A percentile compares a stretch with the other conserved stretches of the same genome.
These are phyloP conservation scores for Pseudoatta argentina DNA, from an alignment of 1,140 invertebrate genomes.

Conservation along the genomic window DNA sequence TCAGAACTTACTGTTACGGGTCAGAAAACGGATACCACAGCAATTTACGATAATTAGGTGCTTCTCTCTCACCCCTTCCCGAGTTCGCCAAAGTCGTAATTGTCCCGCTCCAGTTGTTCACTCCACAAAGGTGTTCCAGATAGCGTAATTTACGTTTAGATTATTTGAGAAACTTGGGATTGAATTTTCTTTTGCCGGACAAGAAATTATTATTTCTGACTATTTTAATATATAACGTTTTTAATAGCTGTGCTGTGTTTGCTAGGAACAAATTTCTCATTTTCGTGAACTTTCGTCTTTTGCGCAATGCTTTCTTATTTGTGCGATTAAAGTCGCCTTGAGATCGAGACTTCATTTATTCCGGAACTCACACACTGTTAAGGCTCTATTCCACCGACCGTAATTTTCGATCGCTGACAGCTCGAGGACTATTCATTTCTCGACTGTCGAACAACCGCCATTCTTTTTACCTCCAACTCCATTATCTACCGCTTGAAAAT, in stretches of 20 bases:
- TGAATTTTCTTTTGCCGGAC: conserved; percentile 24
- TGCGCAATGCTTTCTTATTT: not conserved
- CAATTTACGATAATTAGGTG: conserved; percentile 60
- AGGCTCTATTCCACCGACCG: conserved; percentile 17
- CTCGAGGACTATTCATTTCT: conserved; percentile 57
- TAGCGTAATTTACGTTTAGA: conserved; percentile 39
- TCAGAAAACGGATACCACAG: conserved; percentile 50
- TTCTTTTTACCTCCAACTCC: conserved; percentile 50
- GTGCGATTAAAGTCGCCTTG: not conserved
- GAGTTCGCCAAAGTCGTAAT: conserved; percentile 56
- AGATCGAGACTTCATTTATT: conserved; percentile 42
- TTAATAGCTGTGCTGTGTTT: not conserved
- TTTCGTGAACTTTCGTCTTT: not conserved
- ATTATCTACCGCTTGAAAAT: conserved; percentile 56
- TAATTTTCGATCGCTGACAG: conserved; percentile 54
- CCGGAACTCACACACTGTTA: not conserved
- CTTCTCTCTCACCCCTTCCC: conserved; percentile 29
- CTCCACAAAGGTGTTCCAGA: conserved; percentile 17
- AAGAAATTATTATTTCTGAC: not conserved
- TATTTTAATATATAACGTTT: conserved; percentile 16
- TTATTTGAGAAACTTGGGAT: conserved; percentile 37
- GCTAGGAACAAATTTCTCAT: not conserved
- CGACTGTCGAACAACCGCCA: conserved; percentile 55
- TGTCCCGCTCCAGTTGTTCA: conserved; percentile 42
- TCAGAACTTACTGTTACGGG: conserved; percentile 51